Percentiles rank a stretch among this genome's conserved stretches.
Evolutionary conservation across 1,140 invertebrate genomes (phyloP).

Genomic region (Coptotermes formosanus): DNA sequence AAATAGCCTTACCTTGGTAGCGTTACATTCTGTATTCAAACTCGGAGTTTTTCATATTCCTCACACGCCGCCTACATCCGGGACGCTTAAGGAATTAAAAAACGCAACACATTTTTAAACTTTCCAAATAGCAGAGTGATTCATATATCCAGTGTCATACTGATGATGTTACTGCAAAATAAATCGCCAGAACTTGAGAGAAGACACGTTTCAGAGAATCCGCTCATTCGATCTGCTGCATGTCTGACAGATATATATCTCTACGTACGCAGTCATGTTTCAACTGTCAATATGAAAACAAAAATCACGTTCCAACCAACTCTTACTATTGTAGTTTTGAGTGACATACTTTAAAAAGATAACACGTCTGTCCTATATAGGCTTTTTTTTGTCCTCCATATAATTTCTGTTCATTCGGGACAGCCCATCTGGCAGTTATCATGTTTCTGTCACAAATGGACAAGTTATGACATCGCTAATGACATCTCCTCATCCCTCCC

Average conservation of each 20-base stretch:
- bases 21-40: too few relatives aligned
- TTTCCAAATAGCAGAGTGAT: too few relatives aligned
- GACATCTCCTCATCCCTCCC: constrained; percentile 7
- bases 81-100: too few relatives aligned
- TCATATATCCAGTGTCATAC: too few relatives aligned
- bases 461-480: constrained; percentile 28
- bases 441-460: constrained; percentile 31
- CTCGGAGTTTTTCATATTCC: too few relatives aligned
- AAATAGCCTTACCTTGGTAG: too few relatives aligned
- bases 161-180: too few relatives aligned
- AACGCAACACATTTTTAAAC: too few relatives aligned
- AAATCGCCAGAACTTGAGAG: too few relatives aligned
- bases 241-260: background rate
- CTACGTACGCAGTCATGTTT: background rate
- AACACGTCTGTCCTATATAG: background rate
- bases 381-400: background rate
- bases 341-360: constrained; percentile 11
- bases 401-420: background rate
- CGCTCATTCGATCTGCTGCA: background rate
- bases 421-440: constrained; percentile 26
- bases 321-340: constrained; percentile 7
- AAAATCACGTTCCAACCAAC: background rate
- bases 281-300: background rate
- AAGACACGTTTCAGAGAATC: too few relatives aligned
- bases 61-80: too few relatives aligned